Conservation (phyloP, 2,797 vertebrate genomes). For the Oreochromis grahami region DNA sequence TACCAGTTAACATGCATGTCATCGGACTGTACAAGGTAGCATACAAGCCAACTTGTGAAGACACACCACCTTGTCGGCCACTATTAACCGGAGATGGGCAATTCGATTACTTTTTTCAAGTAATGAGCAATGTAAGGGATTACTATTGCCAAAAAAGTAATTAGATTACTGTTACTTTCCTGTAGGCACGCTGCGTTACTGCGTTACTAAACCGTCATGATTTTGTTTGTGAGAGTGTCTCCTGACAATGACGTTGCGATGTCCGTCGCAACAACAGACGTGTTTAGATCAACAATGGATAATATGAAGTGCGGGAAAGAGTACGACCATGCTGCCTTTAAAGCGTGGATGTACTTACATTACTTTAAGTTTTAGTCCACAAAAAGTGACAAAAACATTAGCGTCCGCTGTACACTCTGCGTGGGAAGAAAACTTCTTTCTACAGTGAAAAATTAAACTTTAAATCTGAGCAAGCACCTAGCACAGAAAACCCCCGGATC, state of each 20-base stretch:
- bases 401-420: too few species aligned
- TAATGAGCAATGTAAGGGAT: neutral
- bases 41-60: neutral
- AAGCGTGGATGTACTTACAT: too few species aligned
- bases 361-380: too few species aligned
- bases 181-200: accelerated
- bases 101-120: too few species aligned
- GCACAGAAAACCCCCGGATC: too few species aligned
- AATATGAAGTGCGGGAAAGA: neutral
- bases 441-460: too few species aligned
- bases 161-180: neutral
- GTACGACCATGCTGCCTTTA: too few species aligned
- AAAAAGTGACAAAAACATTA: too few species aligned
- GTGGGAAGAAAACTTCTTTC: too few species aligned
- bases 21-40: neutral
- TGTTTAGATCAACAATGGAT: neutral
- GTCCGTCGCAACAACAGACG: accelerated
- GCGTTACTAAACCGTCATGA: accelerated
- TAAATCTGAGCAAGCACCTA: too few species aligned
- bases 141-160: neutral
- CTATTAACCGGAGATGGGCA: neutral
- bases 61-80: neutral
- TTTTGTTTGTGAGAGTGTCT: neutral
- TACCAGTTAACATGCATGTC: neutral
- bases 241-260: neutral